Evolutionary conservation across 2,113 vertebrate genomes (phyloP).

Genomic region (Cnemophilus loriae): DNA sequence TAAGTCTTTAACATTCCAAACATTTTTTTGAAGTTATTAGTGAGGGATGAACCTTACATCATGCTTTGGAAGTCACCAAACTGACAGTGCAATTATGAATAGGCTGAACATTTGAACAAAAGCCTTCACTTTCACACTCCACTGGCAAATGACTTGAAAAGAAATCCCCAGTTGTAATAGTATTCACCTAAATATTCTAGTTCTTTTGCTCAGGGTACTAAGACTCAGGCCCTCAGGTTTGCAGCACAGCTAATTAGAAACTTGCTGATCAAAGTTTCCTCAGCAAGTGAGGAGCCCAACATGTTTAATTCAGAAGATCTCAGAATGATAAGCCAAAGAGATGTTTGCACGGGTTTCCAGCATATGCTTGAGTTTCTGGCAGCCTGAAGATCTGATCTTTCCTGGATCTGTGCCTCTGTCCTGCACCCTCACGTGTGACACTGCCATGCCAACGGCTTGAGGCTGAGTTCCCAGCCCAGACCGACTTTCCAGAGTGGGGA

Average conservation of each 20-base stretch:
- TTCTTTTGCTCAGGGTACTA: neutral
- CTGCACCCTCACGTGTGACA: neutral
- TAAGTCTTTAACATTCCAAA: neutral
- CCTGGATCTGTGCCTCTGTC: neutral
- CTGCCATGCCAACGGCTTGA: fast-evolving
- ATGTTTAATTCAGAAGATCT: neutral
- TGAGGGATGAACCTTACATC: neutral
- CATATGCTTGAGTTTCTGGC: neutral
- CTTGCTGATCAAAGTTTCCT: neutral
- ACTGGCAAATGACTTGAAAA: neutral
- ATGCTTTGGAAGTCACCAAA: neutral
- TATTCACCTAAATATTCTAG: neutral
- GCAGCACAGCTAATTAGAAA: neutral
- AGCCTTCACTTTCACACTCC: neutral
- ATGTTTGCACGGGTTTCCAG: neutral
- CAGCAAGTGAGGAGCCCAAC: neutral
- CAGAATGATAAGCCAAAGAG: neutral
- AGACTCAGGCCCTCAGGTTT: neutral
- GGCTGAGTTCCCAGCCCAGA: neutral
- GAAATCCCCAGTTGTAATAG: neutral
- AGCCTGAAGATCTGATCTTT: neutral
- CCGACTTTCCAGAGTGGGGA: neutral
- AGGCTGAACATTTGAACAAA: neutral
- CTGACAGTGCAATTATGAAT: neutral
- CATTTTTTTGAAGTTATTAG: neutral